Conservation (phyloP, 2,113 vertebrate species). For the Dascyllus trimaculatus region DNA sequence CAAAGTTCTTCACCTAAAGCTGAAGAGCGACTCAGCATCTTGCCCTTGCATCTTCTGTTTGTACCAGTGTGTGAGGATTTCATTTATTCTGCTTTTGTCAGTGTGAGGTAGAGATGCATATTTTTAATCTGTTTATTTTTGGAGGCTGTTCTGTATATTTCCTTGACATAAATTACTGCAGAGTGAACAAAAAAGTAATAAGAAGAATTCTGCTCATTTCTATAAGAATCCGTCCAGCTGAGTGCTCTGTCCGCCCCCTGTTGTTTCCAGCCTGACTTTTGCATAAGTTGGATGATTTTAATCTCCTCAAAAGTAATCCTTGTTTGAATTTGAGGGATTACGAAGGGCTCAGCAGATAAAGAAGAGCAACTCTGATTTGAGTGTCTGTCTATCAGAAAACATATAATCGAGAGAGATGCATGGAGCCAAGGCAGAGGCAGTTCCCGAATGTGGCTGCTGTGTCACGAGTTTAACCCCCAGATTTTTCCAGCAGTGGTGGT, state of each 20-base stretch:
- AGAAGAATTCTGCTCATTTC: neutral
- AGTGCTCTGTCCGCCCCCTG: conserved; percentile 5
- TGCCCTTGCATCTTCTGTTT: conserved; percentile 28
- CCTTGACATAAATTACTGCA: conserved; percentile 7
- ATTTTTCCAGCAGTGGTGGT: neutral
- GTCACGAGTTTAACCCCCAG: conserved; percentile 27
- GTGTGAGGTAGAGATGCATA: neutral
- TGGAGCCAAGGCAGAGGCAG: neutral
- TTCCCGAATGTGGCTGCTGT: neutral
- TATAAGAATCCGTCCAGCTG: conserved; percentile 10
- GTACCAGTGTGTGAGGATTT: neutral
- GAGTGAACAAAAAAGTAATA: conserved; percentile 1
- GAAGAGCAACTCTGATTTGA: conserved; percentile 52
- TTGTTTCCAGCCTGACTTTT: conserved; percentile 51
- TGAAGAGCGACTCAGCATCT: conserved; percentile 36
- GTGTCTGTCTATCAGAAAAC: conserved; percentile 18
- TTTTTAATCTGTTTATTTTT: neutral
- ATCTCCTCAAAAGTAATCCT: conserved; percentile 70
- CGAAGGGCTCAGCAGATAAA: conserved; percentile 47
- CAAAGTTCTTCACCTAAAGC: conserved; percentile 35
- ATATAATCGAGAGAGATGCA: conserved; percentile 6
- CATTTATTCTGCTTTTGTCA: neutral
- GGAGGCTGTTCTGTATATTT: neutral
- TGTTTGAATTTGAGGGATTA: conserved; percentile 71
- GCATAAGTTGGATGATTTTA: conserved; percentile 60